Evolutionary conservation across 92 coral and sea anemone genomes (phyloP), one percentile per base, ranked within the genome.

Genomic region (Epizoanthus rinbou): DNA sequence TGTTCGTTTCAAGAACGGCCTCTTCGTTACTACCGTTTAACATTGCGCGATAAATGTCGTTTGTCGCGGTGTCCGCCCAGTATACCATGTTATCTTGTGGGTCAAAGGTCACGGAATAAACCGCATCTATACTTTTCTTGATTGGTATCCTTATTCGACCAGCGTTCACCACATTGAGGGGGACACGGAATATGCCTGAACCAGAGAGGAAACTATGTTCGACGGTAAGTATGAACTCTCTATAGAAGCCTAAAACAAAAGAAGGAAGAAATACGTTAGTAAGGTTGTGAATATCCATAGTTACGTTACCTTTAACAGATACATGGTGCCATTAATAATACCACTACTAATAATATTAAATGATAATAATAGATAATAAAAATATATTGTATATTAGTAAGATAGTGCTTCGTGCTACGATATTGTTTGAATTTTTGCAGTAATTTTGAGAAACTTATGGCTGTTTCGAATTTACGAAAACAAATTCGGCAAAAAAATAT

Each of bases 21-120:
- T 78, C 58, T 2, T 3, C 43, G 43, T 62, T 41, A 43, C 71
- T 78, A 19, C 82, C 82, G 66, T 78, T 78, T 2, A 78, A 69
- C 7, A 19, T 33, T 2, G 43, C 69, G 39, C 70, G 82, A 60
- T 41, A 78, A 13, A 78, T 78, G 5, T 57, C 82, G 43, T 37
- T 6, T 37, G 43, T 37, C 8, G 39, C 71, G 4, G 3, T 31
- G 3, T 62, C 57, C 3, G 82, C 39, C 82, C 82, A 78, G 5
- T 78, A 78, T 2, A 78, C 70, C 22, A 11, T 10, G 19, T 21
- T 3, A 5, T 78, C 82, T 4, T 21, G 71, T 14, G 43, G 82
- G 47, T 78, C 82, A 22, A 62, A 78, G 22, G 58, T 15, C 52
- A 78, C 82, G 5, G 82, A 60, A 0, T 57, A 59, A 33, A 22